These are phyloP conservation scores for Lepidonotus clava DNA, from an alignment of 2,888 invertebrate species.

Conservation along the genomic window DNA sequence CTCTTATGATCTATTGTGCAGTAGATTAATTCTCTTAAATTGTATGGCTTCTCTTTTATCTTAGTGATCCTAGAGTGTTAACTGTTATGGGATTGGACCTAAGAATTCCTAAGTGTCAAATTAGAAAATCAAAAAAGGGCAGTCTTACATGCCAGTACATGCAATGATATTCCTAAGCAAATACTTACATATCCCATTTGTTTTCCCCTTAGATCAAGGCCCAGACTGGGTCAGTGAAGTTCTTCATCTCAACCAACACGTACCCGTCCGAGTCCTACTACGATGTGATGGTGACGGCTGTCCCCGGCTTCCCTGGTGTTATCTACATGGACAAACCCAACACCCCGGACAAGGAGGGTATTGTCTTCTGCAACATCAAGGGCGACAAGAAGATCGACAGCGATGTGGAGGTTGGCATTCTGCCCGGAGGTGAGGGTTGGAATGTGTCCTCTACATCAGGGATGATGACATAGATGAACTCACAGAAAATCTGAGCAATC, in stretches of 20 bases:
- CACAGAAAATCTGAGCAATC: no score
- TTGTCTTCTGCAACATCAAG: slow-evolving; percentile 62
- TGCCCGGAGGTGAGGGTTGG: slow-evolving; percentile 59
- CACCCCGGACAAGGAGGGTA: slow-evolving; percentile 51
- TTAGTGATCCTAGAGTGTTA: no score
- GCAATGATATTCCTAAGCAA: no score
- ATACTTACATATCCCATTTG: not conserved
- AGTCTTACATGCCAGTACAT: not conserved
- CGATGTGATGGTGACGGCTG: slow-evolving; percentile 40
- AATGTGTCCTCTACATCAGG: no score
- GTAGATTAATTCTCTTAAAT: no score
- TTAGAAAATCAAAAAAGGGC: not conserved
- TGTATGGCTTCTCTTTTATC: no score
- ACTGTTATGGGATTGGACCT: no score
- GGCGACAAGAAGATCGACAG: slow-evolving; percentile 55
- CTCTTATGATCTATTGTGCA: no score
- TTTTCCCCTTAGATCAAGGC: slow-evolving; percentile 43
- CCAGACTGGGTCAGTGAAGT: slow-evolving; percentile 38
- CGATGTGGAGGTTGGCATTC: slow-evolving; percentile 51
- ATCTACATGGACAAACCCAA: slow-evolving; percentile 56
- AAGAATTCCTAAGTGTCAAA: no score
- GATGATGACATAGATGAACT: no score
- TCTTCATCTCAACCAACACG: slow-evolving; percentile 56
- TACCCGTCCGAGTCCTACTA: slow-evolving; percentile 60
- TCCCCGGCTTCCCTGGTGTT: slow-evolving; percentile 41